These are phyloP conservation scores for Hippocampus comes DNA, from an alignment of 2,113 vertebrate genomes.

Conservation along the genomic window DNA sequence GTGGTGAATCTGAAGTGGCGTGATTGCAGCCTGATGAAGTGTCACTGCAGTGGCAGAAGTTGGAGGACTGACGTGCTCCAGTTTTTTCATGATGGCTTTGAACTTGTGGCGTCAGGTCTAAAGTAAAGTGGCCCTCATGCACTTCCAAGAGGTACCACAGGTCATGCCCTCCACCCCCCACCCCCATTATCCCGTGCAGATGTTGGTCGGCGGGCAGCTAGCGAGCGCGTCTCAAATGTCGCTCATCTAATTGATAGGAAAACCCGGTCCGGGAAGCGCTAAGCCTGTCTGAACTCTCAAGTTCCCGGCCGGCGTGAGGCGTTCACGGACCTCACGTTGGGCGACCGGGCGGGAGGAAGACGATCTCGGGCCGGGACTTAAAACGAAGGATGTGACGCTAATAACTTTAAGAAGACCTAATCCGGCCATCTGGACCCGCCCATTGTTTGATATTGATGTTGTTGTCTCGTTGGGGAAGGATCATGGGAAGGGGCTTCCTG, in stretches of 20 bases:
- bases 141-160: not conserved
- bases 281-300: conserved; percentile 56
- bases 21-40: no score
- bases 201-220: conserved; percentile 50
- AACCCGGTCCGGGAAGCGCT: conserved; percentile 55
- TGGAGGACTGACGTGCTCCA: no score
- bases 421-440: conserved; percentile 81
- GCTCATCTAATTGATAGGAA: conserved; percentile 74
- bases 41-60: not conserved
- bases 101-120: conserved; percentile 15
- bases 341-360: conserved; percentile 62
- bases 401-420: conserved; percentile 84
- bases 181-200: conserved; percentile 67
- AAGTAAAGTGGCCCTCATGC: conserved; percentile 10
- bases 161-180: conserved; percentile 2
- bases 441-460: conserved; percentile 78
- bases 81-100: not conserved
- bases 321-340: conserved; percentile 56
- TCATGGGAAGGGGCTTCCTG: conserved; percentile 52
- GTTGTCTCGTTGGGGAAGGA: conserved; percentile 67
- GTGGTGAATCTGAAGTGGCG: no score
- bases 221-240: conserved; percentile 56
- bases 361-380: conserved; percentile 81
- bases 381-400: conserved; percentile 83
- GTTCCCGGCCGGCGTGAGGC: conserved; percentile 61